Percentiles rank a stretch among this genome's conserved stretches.
phyloP scores from a whole-genome alignment of 2,797 vertebrate species.

The Chromis chromis region DNA sequence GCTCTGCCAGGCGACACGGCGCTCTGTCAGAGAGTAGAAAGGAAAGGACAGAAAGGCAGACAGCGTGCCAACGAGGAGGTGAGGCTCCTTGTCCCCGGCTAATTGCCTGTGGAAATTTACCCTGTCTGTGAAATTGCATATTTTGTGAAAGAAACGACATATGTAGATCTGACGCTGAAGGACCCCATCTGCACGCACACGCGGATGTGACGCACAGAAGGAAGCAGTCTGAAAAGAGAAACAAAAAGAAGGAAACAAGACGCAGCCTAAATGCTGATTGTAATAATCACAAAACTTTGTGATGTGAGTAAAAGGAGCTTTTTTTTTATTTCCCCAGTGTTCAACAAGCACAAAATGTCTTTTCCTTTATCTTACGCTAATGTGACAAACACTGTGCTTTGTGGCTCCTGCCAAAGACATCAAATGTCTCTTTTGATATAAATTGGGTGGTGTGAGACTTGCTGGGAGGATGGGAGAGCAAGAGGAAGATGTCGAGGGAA shows the following conservation, averaged over 20 bases:
- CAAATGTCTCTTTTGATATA: slow-evolving; percentile 72
- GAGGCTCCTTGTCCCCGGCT: slow-evolving; percentile 52
- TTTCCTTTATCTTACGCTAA: slow-evolving; percentile 68
- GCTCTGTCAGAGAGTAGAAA: slow-evolving; percentile 59
- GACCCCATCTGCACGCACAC: slow-evolving; percentile 13
- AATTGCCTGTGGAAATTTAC: slow-evolving; percentile 65
- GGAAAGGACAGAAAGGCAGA: slow-evolving; percentile 49
- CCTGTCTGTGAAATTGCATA: slow-evolving; percentile 49
- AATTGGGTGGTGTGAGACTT: slow-evolving; percentile 52
- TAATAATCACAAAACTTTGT: slow-evolving; percentile 49
- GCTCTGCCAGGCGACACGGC: slow-evolving; percentile 42
- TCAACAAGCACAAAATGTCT: slow-evolving; percentile 67
- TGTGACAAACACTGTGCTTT: slow-evolving; percentile 69
- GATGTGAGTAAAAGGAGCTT: slow-evolving; percentile 54
- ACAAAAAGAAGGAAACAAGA: background rate
- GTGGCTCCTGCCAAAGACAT: slow-evolving; percentile 73
- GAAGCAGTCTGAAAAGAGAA: slow-evolving; percentile 5
- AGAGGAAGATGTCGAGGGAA: slow-evolving; percentile 45
- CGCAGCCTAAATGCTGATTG: slow-evolving; percentile 34
- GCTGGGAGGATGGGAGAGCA: slow-evolving; percentile 30
- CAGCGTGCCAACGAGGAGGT: slow-evolving; percentile 46
- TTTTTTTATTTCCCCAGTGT: slow-evolving; percentile 58
- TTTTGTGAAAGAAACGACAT: slow-evolving; percentile 26
- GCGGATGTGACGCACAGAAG: slow-evolving; percentile 32
- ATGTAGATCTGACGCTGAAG: slow-evolving; percentile 26